phyloP scores from a whole-genome alignment of 1,140 invertebrate genomes.

The Drusus annulatus region DNA sequence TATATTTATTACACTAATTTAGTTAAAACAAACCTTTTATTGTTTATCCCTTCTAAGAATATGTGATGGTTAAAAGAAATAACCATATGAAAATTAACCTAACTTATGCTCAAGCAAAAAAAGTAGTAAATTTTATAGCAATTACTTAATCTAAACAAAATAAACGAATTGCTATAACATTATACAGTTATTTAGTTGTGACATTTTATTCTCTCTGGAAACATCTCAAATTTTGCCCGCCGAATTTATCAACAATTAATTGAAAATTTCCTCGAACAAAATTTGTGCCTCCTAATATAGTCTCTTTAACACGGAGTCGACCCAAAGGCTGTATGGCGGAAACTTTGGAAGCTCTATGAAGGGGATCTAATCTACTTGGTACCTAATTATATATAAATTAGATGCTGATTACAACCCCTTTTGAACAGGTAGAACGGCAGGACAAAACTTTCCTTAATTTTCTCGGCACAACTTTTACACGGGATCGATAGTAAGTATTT shows the following conservation, averaged over 20 bases:
- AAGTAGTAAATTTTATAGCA: too few species aligned
- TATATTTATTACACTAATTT: too few species aligned
- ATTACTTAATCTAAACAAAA: too few species aligned
- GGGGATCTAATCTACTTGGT: conserved; percentile 53
- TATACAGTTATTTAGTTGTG: neutral
- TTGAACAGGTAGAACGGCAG: conserved; percentile 51
- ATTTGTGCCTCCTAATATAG: conserved; percentile 37
- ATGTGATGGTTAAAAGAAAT: too few species aligned
- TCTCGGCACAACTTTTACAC: conserved; percentile 49
- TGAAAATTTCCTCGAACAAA: conserved; percentile 36
- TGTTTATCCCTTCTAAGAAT: too few species aligned
- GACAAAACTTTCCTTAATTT: conserved; percentile 58
- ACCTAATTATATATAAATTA: conserved; percentile 60
- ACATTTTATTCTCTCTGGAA: neutral
- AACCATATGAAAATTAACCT: too few species aligned
- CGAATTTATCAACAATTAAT: conserved; percentile 45
- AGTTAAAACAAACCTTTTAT: too few species aligned
- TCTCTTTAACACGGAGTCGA: conserved; percentile 30
- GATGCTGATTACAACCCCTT: conserved; percentile 59
- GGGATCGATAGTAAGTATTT: conserved; percentile 59
- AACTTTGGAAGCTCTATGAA: conserved; percentile 38
- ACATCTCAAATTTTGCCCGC: conserved; percentile 6
- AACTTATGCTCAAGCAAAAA: too few species aligned
- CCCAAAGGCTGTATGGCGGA: conserved; percentile 36
- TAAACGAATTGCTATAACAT: neutral